Evolutionary conservation across 2,888 invertebrate species (phyloP), one percentile per base, ranked within the genome.

Genomic region (Meandrusa payeni): DNA sequence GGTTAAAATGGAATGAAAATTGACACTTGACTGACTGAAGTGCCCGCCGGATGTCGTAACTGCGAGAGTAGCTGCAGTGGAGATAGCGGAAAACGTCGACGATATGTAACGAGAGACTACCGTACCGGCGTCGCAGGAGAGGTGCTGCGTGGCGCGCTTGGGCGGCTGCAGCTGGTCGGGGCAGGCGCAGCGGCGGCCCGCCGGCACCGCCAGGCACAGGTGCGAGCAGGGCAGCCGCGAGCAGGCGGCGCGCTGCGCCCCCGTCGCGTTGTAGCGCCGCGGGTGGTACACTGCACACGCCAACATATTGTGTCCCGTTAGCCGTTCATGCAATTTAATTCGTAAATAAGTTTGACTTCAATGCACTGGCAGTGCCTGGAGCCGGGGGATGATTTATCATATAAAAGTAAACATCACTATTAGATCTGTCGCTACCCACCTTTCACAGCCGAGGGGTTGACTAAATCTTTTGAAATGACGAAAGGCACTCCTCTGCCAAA

Each of bases 401-500:
- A n/a, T n/a, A n/a, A n/a, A n/a, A n/a, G n/a, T n/a, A n/a, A n/a
- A n/a, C n/a, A n/a, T n/a, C n/a, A n/a, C n/a, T n/a, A n/a, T n/a
- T n/a, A n/a, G n/a, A n/a, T n/a, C n/a, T n/a, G n/a, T 15, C 5
- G 6, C 2, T 11, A 40, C 40, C 61, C 5, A 92, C 92, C 91
- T 89, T 94, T 95, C 1, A 99, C 92, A 46, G 94, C 94, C 9
- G 95, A 94, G 0, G 97, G 96, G 72, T 94, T 94, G 54, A 94
- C 91, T 46, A 98, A 90, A 66, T 97, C 94, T 58, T 92, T 93
- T 48, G 95, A 93, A 11, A 99, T 89, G 1, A 92, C 88, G 31
- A 94, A 93, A 24, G 96, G 94, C 49, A 97, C 95, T 5, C 98
- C 98, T 34, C 97, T 89, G 0, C 99, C 99, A 80, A 99, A 99